Conservation (phyloP, 2,888 invertebrate genomes). For the Acronicta alni region DNA sequence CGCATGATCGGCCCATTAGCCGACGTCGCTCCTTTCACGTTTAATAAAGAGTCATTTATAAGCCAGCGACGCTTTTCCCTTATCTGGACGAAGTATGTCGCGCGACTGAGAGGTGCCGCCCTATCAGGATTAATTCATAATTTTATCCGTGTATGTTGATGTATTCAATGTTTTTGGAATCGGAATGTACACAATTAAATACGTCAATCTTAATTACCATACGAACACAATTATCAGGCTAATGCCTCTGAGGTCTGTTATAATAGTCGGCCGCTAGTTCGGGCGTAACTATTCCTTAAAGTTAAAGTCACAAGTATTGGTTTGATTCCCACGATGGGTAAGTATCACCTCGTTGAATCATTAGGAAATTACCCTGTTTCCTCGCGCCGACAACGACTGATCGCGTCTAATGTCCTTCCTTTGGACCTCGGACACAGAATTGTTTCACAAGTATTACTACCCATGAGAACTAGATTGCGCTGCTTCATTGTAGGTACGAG, state of each 20-base stretch:
- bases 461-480: conserved; percentile 58
- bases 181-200: conserved; percentile 67
- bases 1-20: conserved; percentile 90
- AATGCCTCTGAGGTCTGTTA: conserved; percentile 40
- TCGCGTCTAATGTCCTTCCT: conserved; percentile 74
- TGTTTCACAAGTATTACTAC: conserved; percentile 65
- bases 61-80: conserved; percentile 87
- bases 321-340: conserved; percentile 79
- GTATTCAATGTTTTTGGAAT: conserved; percentile 66
- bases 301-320: conserved; percentile 64
- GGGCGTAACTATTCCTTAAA: conserved; percentile 36
- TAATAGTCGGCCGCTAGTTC: conserved; percentile 38
- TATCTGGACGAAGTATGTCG: conserved; percentile 87
- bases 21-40: conserved; percentile 88
- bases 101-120: conserved; percentile 87
- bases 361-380: conserved; percentile 77
- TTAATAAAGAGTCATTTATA: conserved; percentile 90
- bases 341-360: conserved; percentile 79
- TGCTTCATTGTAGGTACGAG: conserved; percentile 34
- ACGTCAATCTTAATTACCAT: conserved; percentile 65
- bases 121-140: conserved; percentile 88
- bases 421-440: conserved; percentile 67
- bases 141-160: conserved; percentile 81
- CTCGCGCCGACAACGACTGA: conserved; percentile 68
- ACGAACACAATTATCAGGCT: conserved; percentile 58